These are phyloP conservation scores for Diachasma alloeum DNA, from an alignment of 1,140 invertebrate genomes.

Conservation along the genomic window DNA sequence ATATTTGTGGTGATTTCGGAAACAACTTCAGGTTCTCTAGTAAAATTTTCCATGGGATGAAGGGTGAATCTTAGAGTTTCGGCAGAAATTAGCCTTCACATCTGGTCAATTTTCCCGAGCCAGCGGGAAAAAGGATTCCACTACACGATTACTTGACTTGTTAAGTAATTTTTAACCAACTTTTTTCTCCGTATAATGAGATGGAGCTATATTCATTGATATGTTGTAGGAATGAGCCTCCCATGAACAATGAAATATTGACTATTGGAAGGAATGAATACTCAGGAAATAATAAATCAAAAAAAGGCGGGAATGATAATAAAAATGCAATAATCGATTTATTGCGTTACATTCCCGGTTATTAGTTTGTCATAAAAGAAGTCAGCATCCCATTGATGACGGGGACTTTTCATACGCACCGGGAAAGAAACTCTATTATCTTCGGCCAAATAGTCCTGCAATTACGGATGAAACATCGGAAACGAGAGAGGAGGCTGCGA, in stretches of 20 bases:
- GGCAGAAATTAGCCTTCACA: no score
- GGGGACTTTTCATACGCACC: background rate
- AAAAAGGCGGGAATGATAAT: background rate
- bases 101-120: no score
- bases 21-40: no score
- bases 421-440: constrained; percentile 19
- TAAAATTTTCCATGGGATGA: no score
- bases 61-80: no score
- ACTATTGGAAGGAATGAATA: background rate
- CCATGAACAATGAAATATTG: background rate
- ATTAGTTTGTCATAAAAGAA: constrained; percentile 32
- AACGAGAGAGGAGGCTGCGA: background rate
- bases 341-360: constrained; percentile 25
- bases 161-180: no score
- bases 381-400: background rate
- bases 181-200: no score
- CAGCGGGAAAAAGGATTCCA: no score
- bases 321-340: constrained; percentile 19
- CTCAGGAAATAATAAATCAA: background rate
- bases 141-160: no score
- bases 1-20: no score
- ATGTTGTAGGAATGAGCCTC: no score
- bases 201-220: no score
- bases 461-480: constrained; percentile 24
- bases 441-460: constrained; percentile 12